Evolutionary conservation across 1,140 invertebrate species (phyloP), one percentile per base, ranked within the genome.

Genomic region (Drosophila paulistorum): DNA sequence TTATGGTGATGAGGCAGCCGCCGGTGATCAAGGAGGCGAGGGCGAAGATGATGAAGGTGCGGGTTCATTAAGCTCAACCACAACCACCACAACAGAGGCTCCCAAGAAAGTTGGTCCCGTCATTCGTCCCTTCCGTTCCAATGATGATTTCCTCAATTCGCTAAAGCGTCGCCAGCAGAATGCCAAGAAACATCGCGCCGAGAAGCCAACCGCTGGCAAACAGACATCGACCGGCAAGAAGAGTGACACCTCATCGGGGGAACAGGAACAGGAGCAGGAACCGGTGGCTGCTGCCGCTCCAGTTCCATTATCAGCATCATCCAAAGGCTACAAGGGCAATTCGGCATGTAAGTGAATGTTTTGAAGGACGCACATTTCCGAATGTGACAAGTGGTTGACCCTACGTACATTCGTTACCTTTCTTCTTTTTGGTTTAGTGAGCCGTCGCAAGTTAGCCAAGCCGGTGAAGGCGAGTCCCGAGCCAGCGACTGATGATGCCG

Each of bases 141-240:
- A 96, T 85, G 95, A 95, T 48, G 95, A 96, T 76, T 93, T 96
- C 14, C 91, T 96, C 48, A 95, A 94, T 62, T 94, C 95, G 2
- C 90, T 96, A 59, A 96, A 96, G 90, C 94, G 94, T 69, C 93
- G 95, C 74, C 93, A 92, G 76, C 79, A 82, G 72, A 91, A 91
- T 63, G 90, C 90, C 93, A 86, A 94, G 94, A 84, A 94, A 94
- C 81, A 90, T 30, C 87, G 87, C 37, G 65, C 77, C 57, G 84
- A 90, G 64, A 89, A 91, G 93, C 78, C 65, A 63, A 69, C 83
- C 0, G 74, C 72, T 35, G 79, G 68, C 64, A 89, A 92, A 59
- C 83, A 48, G 45, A 48, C 45, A 51, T 23, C 45, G 9, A 20
- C 76, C 33, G 85, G 92, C 92, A 90, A 86, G 81, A 78, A 74